phyloP scores from a whole-genome alignment of 2,888 invertebrate genomes.

The Idaea biselata region DNA sequence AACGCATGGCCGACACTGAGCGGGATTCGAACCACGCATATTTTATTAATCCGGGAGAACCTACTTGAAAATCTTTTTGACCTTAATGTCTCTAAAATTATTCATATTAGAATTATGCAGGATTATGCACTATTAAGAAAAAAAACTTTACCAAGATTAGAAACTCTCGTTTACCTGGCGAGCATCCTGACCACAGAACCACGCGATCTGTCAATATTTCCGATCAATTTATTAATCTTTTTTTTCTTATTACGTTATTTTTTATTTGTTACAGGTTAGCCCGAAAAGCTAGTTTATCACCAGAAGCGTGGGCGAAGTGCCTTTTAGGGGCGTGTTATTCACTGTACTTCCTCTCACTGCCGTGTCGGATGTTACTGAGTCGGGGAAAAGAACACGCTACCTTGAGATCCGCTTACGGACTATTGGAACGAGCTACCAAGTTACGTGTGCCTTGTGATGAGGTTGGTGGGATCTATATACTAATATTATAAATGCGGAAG shows the following conservation, averaged over 20 bases:
- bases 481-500: too few species aligned
- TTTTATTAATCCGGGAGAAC: too few species aligned
- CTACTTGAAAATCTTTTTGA: too few species aligned
- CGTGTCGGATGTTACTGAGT: slow-evolving; percentile 88
- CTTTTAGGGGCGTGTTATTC: slow-evolving; percentile 93
- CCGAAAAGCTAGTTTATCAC: slow-evolving; percentile 82
- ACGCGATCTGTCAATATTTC: background rate
- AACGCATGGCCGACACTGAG: too few species aligned
- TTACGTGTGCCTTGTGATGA: slow-evolving; percentile 94
- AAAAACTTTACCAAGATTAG: too few species aligned
- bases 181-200: background rate
- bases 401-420: slow-evolving; percentile 90
- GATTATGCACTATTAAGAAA: too few species aligned
- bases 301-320: slow-evolving; percentile 96
- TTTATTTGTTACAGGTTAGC: slow-evolving; percentile 66
- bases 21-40: too few species aligned
- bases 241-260: slow-evolving; percentile 1
- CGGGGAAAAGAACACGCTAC: slow-evolving; percentile 88
- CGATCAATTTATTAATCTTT: background rate
- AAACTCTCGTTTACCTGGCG: too few species aligned
- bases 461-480: slow-evolving; percentile 61
- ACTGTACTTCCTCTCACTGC: slow-evolving; percentile 97
- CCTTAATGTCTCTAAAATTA: too few species aligned
- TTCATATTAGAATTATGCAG: too few species aligned
- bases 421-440: slow-evolving; percentile 93